Evolutionary conservation across 2,797 vertebrate genomes (phyloP), one percentile per base, ranked within the genome.

Genomic region (Silurus lanzhouensis): DNA sequence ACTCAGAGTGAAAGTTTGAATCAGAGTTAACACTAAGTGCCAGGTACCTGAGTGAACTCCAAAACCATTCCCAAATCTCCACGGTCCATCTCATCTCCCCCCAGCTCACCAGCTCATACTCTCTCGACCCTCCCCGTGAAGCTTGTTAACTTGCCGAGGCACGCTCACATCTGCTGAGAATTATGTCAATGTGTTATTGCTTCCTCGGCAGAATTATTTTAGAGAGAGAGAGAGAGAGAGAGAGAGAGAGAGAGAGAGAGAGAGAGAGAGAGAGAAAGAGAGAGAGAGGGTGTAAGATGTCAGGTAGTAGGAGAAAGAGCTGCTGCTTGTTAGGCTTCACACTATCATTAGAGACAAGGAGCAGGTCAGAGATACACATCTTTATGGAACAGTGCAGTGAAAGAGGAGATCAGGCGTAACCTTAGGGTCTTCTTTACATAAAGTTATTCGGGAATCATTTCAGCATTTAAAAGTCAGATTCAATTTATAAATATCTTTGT

Each of bases 91-190:
- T 55, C 71, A 83, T 66, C 61, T 44, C 63, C 0, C 48, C 38
- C 22, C 20, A 63, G 60, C 77, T 46, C 82, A 83, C 46, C 83
- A 75, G 67, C 71, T 52, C 72, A 77, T 68, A 44, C 44, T 44
- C 70, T 88, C 90, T 84, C 89, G 87, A 83, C 89, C 83, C 87
- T 90, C 91, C 89, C 88, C 84, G 85, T 85, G 81, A 87, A 90
- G 88, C 92, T 93, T 91, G 91, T 93, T 94, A 94, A 92, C 93
- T 89, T 91, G 92, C 91, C 88, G 90, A 93, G 91, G 91, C 93
- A 89, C 92, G 93, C 92, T 91, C 92, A 94, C 94, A 95, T 95
- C 94, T 95, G 94, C 92, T 93, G 84, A 90, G 92, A 92, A 91
- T 95, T 92, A 94, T 90, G 89, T 88, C 80, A 91, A 92, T 91